Percentiles rank a stretch among this genome's conserved stretches.
phyloP scores from a whole-genome alignment of 2,797 vertebrate species.

The Hippocampus kuda region DNA sequence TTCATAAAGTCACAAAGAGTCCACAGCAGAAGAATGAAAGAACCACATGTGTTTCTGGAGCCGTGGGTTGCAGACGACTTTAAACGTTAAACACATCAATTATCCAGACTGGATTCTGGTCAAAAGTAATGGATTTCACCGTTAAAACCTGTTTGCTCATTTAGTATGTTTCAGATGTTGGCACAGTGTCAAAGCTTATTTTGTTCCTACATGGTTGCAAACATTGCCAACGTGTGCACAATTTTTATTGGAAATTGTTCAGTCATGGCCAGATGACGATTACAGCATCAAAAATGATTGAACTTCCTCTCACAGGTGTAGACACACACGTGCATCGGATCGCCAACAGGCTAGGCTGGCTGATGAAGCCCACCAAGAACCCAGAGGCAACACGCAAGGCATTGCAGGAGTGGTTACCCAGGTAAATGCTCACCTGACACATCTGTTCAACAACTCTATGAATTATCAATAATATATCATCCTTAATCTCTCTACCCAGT shows the following conservation, averaged over 20 bases:
- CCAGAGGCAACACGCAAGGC: conserved; percentile 79
- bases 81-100: too few species aligned
- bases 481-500: not conserved
- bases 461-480: not conserved
- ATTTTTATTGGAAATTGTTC: not conserved
- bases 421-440: conserved; percentile 57
- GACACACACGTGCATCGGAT: conserved; percentile 96
- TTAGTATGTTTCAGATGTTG: not conserved
- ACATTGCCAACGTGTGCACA: not conserved
- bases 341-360: conserved; percentile 81
- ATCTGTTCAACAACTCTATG: conserved; percentile 5
- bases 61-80: too few species aligned
- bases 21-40: too few species aligned
- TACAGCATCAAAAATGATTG: not conserved
- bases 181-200: too few species aligned
- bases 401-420: conserved; percentile 89
- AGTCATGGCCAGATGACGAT: too few species aligned
- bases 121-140: too few species aligned
- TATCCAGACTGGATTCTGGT: too few species aligned
- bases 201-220: too few species aligned
- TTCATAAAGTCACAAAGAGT: too few species aligned
- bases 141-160: not conserved
- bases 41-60: too few species aligned
- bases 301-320: conserved; percentile 68
- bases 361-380: conserved; percentile 68